Evolutionary conservation across 2,797 vertebrate genomes (phyloP), one percentile per base, ranked within the genome.

Genomic region (Hipposideros larvatus): DNA sequence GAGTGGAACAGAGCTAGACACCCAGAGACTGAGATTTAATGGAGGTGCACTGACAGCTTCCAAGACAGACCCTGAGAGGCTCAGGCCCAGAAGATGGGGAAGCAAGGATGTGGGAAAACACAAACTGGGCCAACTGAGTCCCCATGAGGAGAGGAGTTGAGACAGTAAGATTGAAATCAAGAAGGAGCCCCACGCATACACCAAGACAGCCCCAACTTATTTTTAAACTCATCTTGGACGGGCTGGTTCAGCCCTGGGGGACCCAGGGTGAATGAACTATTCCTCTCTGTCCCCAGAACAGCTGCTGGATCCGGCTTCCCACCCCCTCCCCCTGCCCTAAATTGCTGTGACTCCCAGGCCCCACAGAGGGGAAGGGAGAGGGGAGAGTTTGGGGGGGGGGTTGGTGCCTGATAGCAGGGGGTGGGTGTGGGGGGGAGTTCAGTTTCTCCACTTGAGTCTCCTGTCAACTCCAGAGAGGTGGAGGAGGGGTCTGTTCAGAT

Each of bases 201-300:
- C 71, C 59, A 83, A 89, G 90, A 83, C 91, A 95, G 82, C 70
- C 65, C 65, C 71, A 82, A 83, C 90, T 98, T 97, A 97, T 97
- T 97, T 98, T 97, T 97, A 96, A 97, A 94, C 96, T 97, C 95
- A 90, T 97, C 97, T 97, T 94, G 96, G 97, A 91, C 28, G 1
- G 2, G 18, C 77, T 87, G 74, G 88, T 65, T 95, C 75, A 96
- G 95, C 95, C 97, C 94, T 97, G 80, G 92, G 97, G 97, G 86
- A 97, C 93, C 61, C 13, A 0, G 96, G 96, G 97, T 97, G 96
- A 97, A 97, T 97, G 97, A 97, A 97, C 97, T 96, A 78, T 92
- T 96, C 94, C 94, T 96, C 87, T 88, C 55, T 65, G 88, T 92
- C 92, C 96, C 87, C 70, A 73, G 90, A 96, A 94, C 97, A 96